phyloP scores from a whole-genome alignment of 2,888 invertebrate species.

The Cyrtodaria siliqua region DNA sequence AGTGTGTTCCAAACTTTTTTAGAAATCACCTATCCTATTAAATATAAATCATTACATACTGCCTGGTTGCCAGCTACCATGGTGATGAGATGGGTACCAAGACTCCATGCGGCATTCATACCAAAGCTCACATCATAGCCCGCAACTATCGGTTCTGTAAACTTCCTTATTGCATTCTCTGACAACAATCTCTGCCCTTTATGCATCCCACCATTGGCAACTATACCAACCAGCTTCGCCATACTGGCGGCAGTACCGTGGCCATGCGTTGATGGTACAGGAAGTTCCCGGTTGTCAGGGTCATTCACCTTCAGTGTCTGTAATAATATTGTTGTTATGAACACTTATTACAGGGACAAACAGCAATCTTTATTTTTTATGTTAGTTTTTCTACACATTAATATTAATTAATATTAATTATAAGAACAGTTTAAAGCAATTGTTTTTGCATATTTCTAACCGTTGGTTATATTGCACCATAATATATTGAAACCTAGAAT shows the following conservation, averaged over 20 bases:
- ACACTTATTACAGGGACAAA: no score
- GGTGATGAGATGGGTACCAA: slow-evolving; percentile 75
- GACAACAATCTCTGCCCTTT: slow-evolving; percentile 68
- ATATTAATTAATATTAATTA: no score
- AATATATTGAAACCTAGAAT: no score
- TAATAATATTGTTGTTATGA: not conserved
- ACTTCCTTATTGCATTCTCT: slow-evolving; percentile 55
- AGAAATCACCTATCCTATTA: no score
- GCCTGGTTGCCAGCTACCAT: slow-evolving; percentile 69
- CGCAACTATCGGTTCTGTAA: slow-evolving; percentile 71
- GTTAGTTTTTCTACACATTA: no score
- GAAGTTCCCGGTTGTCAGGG: slow-evolving; percentile 76
- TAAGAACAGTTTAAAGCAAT: no score
- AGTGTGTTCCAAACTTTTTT: no score
- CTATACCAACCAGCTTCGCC: slow-evolving; percentile 73
- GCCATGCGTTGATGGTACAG: slow-evolving; percentile 74
- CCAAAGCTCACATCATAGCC: slow-evolving; percentile 73
- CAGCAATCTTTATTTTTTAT: no score
- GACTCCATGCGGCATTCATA: slow-evolving; percentile 71
- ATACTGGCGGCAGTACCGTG: slow-evolving; percentile 73
- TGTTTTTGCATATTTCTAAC: no score
- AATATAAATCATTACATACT: no score
- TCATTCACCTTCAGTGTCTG: slow-evolving; percentile 72
- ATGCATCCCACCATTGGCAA: slow-evolving; percentile 74
- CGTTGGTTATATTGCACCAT: no score